These are phyloP conservation scores for Sphenopsis melanotis DNA, from an alignment of 2,797 vertebrate species.

Conservation along the genomic window DNA sequence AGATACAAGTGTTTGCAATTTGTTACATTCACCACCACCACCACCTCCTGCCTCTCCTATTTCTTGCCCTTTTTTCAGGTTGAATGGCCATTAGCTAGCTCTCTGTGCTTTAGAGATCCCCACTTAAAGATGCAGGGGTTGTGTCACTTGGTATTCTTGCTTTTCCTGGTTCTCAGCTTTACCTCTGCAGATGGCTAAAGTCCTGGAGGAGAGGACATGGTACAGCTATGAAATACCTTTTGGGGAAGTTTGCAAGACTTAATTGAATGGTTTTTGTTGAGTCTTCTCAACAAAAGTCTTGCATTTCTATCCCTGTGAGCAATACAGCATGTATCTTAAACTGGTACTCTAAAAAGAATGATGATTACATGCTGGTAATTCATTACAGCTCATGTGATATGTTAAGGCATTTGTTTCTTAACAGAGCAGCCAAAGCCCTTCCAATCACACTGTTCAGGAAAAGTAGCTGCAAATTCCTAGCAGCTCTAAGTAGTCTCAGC, in stretches of 20 bases:
- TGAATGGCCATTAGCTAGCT: background rate
- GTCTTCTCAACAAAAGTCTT: background rate
- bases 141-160: background rate
- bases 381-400: background rate
- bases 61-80: background rate
- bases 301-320: background rate
- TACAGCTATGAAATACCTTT: background rate
- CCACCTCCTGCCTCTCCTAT: background rate
- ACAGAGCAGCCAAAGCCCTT: background rate
- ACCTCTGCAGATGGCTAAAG: background rate
- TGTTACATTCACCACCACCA: background rate
- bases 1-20: background rate
- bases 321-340: background rate
- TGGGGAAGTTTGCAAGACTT: background rate
- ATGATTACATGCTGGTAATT: background rate
- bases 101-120: background rate
- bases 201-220: background rate
- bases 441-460: background rate
- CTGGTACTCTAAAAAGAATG: background rate
- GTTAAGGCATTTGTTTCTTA: background rate
- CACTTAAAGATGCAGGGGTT: background rate
- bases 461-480: background rate
- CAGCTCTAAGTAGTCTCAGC: background rate
- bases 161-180: background rate
- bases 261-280: background rate